Evolutionary conservation across 1,140 invertebrate species (phyloP).

Genomic region (Eubasilissa regina): DNA sequence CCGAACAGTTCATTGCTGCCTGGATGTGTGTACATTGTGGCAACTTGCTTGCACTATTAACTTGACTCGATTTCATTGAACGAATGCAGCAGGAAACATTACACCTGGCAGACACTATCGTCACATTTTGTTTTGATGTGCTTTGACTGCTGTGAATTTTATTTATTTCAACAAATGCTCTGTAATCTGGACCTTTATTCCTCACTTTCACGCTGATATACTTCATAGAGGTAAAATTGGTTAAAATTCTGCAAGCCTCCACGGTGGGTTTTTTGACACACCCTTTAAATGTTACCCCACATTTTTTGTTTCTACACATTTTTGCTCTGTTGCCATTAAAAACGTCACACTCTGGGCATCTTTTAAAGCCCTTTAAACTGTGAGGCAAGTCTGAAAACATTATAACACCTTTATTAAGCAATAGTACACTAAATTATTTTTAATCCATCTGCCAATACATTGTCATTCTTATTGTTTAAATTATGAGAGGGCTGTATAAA

Average conservation of each 20-base stretch:
- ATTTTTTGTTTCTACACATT: conserved; percentile 85
- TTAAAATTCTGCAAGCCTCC: conserved; percentile 81
- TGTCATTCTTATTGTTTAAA: no score
- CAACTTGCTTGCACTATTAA: not conserved
- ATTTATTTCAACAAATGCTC: conserved; percentile 82
- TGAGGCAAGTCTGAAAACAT: conserved; percentile 39
- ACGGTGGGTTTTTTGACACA: conserved; percentile 77
- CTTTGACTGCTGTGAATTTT: conserved; percentile 14
- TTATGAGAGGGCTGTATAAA: no score
- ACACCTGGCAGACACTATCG: not conserved
- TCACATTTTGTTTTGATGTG: not conserved
- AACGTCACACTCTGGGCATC: conserved; percentile 85
- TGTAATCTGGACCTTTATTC: conserved; percentile 80
- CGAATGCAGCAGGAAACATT: conserved; percentile 7
- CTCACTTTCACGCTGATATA: conserved; percentile 79
- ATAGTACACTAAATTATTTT: no score
- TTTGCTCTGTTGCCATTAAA: conserved; percentile 84
- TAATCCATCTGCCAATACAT: no score
- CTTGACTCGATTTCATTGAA: conserved; percentile 53
- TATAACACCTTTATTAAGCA: not conserved
- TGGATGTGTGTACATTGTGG: conserved; percentile 79
- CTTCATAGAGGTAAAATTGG: conserved; percentile 76
- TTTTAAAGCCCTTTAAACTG: conserved; percentile 73
- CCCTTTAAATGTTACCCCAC: conserved; percentile 72
- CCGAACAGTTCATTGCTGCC: conserved; percentile 76